Percentiles rank a stretch among this genome's conserved stretches.
Conservation (phyloP, 2,888 invertebrate genomes). For the Erebia ligea region DNA sequence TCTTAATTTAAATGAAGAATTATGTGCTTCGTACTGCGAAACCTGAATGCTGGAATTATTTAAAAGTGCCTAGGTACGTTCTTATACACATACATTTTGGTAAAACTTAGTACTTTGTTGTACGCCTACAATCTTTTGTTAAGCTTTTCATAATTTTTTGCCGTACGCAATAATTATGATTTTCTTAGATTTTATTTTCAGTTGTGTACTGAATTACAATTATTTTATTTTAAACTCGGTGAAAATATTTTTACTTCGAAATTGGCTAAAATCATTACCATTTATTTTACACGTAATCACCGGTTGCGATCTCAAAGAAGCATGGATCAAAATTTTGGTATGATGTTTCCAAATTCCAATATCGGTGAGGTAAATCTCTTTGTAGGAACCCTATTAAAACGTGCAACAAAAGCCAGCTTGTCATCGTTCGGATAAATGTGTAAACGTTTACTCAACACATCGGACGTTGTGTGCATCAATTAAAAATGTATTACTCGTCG, state of each 20-base stretch:
- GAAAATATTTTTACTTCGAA: neutral
- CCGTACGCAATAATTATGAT: no score
- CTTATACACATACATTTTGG: neutral
- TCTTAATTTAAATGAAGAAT: neutral
- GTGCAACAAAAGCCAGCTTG: slow-evolving; percentile 67
- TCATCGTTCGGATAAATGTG: slow-evolving; percentile 67
- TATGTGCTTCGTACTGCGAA: neutral
- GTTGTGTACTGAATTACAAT: no score
- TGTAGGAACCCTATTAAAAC: slow-evolving; percentile 54
- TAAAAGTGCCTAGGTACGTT: neutral
- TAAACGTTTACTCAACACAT: slow-evolving; percentile 78
- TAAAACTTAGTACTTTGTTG: neutral
- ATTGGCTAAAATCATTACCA: neutral
- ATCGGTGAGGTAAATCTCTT: neutral
- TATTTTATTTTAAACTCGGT: no score
- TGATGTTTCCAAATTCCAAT: neutral
- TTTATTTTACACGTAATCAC: neutral
- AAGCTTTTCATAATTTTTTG: no score
- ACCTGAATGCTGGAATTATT: neutral
- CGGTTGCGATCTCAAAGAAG: neutral
- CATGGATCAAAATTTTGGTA: neutral
- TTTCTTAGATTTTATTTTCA: no score
- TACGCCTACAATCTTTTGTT: no score
- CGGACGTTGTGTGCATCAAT: slow-evolving; percentile 73
- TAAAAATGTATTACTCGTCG: slow-evolving; percentile 76